These are phyloP conservation scores for Gonioctena quinquepunctata DNA, from an alignment of 1,140 invertebrate genomes.

Conservation along the genomic window DNA sequence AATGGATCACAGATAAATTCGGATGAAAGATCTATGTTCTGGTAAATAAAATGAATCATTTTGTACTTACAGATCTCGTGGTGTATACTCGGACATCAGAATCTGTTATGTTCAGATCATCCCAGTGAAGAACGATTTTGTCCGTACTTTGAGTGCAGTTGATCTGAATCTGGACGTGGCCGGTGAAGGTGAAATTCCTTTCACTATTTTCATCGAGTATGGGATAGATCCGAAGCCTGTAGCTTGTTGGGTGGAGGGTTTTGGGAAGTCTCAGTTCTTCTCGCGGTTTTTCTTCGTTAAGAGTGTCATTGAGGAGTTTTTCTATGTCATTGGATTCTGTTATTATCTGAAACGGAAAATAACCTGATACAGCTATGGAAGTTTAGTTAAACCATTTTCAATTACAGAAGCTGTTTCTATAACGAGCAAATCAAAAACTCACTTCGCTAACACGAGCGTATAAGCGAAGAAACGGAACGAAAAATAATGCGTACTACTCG, in stretches of 20 bases:
- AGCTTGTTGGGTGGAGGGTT: slow-evolving; percentile 36
- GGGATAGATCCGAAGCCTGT: slow-evolving; percentile 41
- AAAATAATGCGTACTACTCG: too few relatives aligned
- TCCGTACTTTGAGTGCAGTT: slow-evolving; percentile 39
- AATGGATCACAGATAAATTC: too few relatives aligned
- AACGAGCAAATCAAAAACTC: too few relatives aligned
- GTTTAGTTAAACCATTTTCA: too few relatives aligned
- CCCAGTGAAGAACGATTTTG: slow-evolving; percentile 43
- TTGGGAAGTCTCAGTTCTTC: slow-evolving; percentile 42
- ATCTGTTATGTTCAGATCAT: slow-evolving; percentile 36
- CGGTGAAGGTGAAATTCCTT: slow-evolving; percentile 47
- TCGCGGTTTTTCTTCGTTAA: slow-evolving; percentile 37
- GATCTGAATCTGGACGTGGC: slow-evolving; percentile 39
- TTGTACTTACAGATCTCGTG: slow-evolving; percentile 19
- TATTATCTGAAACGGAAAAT: slow-evolving; percentile 14
- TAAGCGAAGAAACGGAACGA: too few relatives aligned
- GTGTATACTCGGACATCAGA: slow-evolving; percentile 33
- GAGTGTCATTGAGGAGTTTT: slow-evolving; percentile 43
- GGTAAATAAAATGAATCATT: too few relatives aligned
- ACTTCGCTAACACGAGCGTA: too few relatives aligned
- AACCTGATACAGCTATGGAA: too few relatives aligned
- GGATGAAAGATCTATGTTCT: too few relatives aligned
- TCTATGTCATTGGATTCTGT: slow-evolving; percentile 42
- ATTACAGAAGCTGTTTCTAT: too few relatives aligned
- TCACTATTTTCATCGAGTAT: slow-evolving; percentile 37